Base-by-base conservation (phyloP, 2,797 vertebrate genomes). In the Pangasius djambal region DNA sequence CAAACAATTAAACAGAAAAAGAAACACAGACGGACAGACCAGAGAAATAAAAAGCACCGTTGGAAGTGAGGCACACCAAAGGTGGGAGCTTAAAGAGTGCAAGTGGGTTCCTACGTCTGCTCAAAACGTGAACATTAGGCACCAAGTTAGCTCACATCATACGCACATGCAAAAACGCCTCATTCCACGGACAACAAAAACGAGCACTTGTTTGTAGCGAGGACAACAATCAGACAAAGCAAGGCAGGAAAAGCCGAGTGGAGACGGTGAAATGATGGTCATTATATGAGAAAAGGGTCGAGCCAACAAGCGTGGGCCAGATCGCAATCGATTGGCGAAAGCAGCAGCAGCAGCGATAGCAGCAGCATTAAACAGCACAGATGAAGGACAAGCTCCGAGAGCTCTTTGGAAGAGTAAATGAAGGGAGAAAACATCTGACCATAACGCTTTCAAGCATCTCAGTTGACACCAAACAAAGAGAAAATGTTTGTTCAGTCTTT, bases 1-100 rank as follows among this genome's bases (percentile, higher is more conserved):
- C 44, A 97, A 97, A 97, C 97, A 98, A 70, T 79, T 37, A 31
- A 31, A 85, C 20, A 85, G 9, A 74, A 70, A 69, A 44, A 85
- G 93, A 90, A 95, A 95, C 93, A 96, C 95, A 96, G 93, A 96
- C 93, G 95, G 95, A 97, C 94, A 95, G 95, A 97, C 94, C 94
- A 96, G 96, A 96, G 95, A 97, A 97, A 87, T 69, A 82, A 95
- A 97, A 98, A 98, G 97, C 98, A 99, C 97, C 97, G 95, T 97
- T 97, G 95, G 96, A 96, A 98, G 97, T 97, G 98, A 98, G 97
- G 98, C 98, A 98, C 97, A 96, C 96, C 95, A 92, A 96, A 97
- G 96, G 96, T 96, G 96, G 97, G 96, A 95, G 95, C 93, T 75
- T 92, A 87, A 95, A 93, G 96, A 96, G 95, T 95, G 95, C 94